Base-by-base conservation (phyloP, 1,140 invertebrate species). In the Hycleus cichorii region DNA sequence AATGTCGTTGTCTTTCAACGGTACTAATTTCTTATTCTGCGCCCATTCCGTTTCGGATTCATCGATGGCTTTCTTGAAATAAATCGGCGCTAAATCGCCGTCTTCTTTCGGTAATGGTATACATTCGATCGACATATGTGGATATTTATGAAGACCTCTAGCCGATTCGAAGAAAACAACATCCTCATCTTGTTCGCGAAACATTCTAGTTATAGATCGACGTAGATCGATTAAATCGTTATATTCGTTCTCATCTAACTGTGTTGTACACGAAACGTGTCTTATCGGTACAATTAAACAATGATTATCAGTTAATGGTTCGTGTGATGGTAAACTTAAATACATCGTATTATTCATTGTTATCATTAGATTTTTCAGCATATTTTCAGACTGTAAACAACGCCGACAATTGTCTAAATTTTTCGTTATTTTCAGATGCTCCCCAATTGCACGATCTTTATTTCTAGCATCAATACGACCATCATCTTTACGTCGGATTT, bases 31-130 rank as follows among this genome's bases (percentile, higher is more conserved):
- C 69, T 94, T 95, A 72, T 98, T 98, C 60, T 87, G 85, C 9
- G 90, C 82, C 95, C 95, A 98, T 78, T 97, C 94, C 25, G 81
- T 83, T 77, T 97, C 95, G 62, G 89, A 94, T 74, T 98, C 95
- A 66, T 91, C 77, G 47, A 98, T 84, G 0, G 94, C 95, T 85
- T 98, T 98, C 83, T 96, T 97, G 70, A 98, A 98, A 78, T 97
- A 98, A 60, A 98, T 95, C 1, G 93, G 91, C 8, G 91, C 91
- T 69, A 88, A 76, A 60, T 91, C 87, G 25, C 89, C 90, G 38
- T 84, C 79, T 73, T 94, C 89, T 68, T 81, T 82, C 4, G 89
- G 84, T 63, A 97, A 66, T 0, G 95, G 91, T 18, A 98, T 78
- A 79, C 94, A 97, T 65, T 97, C 87, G 12, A 97, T 77, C 45